Percentiles rank a stretch among this genome's conserved stretches.
Evolutionary conservation across 2,888 invertebrate genomes (phyloP).

Genomic region (Yponomeuta plumbellus): DNA sequence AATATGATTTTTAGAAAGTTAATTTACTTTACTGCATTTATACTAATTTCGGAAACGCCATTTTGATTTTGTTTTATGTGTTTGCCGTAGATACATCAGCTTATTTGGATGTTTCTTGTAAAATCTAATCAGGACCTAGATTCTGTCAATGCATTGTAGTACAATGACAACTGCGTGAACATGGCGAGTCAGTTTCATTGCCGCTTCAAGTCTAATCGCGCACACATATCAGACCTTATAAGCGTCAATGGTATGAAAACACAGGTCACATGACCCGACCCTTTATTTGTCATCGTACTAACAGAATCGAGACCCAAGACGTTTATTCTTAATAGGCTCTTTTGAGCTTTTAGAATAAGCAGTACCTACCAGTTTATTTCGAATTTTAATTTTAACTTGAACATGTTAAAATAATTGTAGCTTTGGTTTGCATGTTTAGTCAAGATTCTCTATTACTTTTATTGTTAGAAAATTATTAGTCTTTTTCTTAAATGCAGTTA

Average conservation of each 20-base stretch:
- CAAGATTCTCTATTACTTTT: background rate
- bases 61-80: background rate
- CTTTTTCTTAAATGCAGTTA: too few relatives aligned
- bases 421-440: background rate
- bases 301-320: too few relatives aligned
- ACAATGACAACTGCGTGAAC: too few relatives aligned
- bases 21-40: constrained; percentile 44
- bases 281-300: too few relatives aligned
- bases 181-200: too few relatives aligned
- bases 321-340: background rate
- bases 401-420: background rate
- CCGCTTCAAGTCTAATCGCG: too few relatives aligned
- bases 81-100: background rate
- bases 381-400: background rate
- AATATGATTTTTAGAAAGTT: constrained; percentile 21
- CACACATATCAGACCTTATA: too few relatives aligned
- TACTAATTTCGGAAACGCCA: constrained; percentile 31
- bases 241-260: too few relatives aligned
- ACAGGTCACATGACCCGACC: too few relatives aligned
- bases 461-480: background rate
- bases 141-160: too few relatives aligned
- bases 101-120: background rate
- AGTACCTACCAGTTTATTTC: background rate
- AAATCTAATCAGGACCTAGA: too few relatives aligned
- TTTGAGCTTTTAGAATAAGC: background rate